Conservation (phyloP, 2,113 vertebrate genomes). For the Taxidea taxus region DNA sequence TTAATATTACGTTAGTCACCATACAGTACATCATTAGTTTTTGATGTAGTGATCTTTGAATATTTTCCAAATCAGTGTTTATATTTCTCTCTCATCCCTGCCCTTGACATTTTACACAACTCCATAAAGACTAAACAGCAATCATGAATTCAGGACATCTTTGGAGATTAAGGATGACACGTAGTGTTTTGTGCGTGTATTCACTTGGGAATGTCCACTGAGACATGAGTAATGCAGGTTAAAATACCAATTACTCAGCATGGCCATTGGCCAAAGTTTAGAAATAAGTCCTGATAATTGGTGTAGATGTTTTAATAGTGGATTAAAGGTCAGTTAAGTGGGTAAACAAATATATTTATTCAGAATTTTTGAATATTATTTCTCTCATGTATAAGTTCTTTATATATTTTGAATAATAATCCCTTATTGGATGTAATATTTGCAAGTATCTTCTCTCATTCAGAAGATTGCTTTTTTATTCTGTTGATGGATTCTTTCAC, state of each 20-base stretch:
- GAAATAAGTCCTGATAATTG: not conserved
- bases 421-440: not conserved
- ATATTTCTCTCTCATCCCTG: not conserved
- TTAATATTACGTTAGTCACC: no score
- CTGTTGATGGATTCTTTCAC: no score
- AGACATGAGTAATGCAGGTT: not conserved
- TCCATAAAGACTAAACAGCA: not conserved
- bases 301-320: not conserved
- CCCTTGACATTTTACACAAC: not conserved
- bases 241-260: not conserved
- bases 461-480: not conserved
- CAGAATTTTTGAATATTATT: not conserved
- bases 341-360: not conserved
- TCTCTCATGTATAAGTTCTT: not conserved
- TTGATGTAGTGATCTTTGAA: no score
- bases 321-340: not conserved
- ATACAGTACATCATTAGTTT: no score
- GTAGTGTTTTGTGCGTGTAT: not conserved
- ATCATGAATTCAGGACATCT: not conserved
- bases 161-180: not conserved
- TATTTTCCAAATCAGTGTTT: not conserved
- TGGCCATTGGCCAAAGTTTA: not conserved
- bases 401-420: no score
- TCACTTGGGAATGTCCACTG: not conserved
- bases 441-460: not conserved